These are phyloP conservation scores for Elysia crispata DNA, from an alignment of 2,888 invertebrate species.

Conservation along the genomic window DNA sequence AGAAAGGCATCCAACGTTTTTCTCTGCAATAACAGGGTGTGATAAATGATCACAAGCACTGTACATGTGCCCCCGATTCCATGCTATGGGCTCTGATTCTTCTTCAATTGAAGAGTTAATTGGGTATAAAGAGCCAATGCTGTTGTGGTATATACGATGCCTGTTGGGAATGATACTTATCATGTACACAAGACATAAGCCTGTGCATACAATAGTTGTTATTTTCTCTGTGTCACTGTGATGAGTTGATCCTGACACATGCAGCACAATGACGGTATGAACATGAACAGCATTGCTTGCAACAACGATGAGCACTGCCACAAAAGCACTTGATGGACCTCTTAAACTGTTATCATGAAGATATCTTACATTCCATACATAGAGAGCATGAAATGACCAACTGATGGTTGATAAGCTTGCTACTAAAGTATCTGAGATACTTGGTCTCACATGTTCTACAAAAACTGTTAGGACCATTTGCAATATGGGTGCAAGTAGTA, in stretches of 20 bases:
- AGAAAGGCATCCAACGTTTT: constrained; percentile 84
- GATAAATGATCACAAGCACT: constrained; percentile 34
- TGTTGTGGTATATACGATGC: constrained; percentile 52
- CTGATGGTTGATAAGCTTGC: constrained; percentile 85
- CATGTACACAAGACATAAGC: constrained; percentile 84
- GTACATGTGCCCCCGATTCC: constrained; percentile 53
- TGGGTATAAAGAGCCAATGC: constrained; percentile 40
- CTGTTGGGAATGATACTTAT: constrained; percentile 83
- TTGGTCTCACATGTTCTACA: constrained; percentile 66
- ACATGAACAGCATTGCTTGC: constrained; percentile 84
- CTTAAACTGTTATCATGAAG: constrained; percentile 78
- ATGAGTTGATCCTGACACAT: constrained; percentile 53
- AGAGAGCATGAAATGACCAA: constrained; percentile 90
- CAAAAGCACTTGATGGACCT: constrained; percentile 85
- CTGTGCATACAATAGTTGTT: constrained; percentile 60
- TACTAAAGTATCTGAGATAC: constrained; percentile 85
- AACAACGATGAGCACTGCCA: constrained; percentile 85
- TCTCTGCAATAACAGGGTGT: constrained; percentile 80
- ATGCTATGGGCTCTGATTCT: constrained; percentile 60
- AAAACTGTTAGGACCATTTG: constrained; percentile 79
- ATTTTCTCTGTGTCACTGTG: constrained; percentile 64
- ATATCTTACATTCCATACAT: constrained; percentile 83
- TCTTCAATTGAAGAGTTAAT: constrained; percentile 51
- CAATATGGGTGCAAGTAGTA: constrained; percentile 84
- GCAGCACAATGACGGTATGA: constrained; percentile 81